phyloP scores from a whole-genome alignment of 2,113 vertebrate genomes.

The Mormyrus lacerda region DNA sequence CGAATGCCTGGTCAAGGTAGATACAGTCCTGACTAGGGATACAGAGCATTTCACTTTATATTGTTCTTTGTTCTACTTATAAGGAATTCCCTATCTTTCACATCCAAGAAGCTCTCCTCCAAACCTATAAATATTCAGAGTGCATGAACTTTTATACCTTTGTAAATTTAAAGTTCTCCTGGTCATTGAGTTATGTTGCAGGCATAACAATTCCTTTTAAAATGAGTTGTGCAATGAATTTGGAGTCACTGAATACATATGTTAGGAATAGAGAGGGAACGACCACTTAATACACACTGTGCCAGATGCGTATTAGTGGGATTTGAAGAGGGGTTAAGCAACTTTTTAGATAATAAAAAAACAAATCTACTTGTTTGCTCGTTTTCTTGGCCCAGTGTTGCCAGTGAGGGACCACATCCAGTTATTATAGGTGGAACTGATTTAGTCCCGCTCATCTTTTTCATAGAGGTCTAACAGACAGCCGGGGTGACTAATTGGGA shows the following conservation, averaged over 20 bases:
- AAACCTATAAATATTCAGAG: conserved; percentile 6
- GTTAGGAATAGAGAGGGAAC: not conserved
- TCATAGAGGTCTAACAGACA: not conserved
- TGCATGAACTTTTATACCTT: not conserved
- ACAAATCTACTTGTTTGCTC: not conserved
- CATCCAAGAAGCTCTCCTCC: not conserved
- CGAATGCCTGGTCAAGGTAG: not conserved
- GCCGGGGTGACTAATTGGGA: not conserved
- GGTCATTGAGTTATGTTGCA: not conserved
- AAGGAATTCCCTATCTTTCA: conserved; percentile 1
- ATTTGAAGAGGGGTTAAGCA: not conserved
- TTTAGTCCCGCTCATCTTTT: not conserved
- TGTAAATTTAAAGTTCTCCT: not conserved
- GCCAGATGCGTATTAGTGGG: not conserved
- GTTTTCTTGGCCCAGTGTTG: not conserved
- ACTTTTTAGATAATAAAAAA: not conserved
- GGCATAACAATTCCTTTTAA: not conserved
- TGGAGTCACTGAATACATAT: not conserved
- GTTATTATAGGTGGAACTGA: not conserved
- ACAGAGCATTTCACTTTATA: conserved; percentile 12
- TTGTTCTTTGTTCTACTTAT: not conserved
- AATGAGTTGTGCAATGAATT: not conserved
- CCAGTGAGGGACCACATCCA: not conserved
- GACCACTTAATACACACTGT: not conserved
- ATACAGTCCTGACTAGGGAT: not conserved